Conservation (phyloP, 2,797 vertebrate genomes). For the Acropternis orthonyx region DNA sequence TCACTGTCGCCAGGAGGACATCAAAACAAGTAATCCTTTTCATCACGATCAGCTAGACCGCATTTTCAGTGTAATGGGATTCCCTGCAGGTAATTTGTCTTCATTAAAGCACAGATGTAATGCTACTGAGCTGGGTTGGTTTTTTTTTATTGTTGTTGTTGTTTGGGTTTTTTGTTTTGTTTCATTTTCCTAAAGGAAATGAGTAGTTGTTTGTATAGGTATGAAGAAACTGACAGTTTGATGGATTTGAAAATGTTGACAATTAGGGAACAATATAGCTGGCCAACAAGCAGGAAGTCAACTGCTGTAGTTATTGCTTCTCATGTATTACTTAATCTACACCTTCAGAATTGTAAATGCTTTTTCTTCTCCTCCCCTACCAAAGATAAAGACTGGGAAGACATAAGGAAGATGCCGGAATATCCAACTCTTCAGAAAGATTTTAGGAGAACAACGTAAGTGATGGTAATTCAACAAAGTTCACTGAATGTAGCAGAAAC, state of each 20-base stretch:
- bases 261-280: background rate
- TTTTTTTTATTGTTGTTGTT: background rate
- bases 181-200: background rate
- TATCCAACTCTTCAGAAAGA: slow-evolving; percentile 97
- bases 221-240: background rate
- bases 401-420: slow-evolving; percentile 98
- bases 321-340: background rate
- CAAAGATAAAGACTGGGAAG: slow-evolving; percentile 98
- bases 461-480: background rate
- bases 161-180: background rate
- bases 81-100: slow-evolving; percentile 90
- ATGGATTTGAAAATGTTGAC: slow-evolving; percentile 16
- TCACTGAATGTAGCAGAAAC: background rate
- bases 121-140: background rate
- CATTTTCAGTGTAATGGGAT: slow-evolving; percentile 98
- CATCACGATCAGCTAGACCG: slow-evolving; percentile 97
- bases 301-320: background rate
- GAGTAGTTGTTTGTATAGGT: background rate
- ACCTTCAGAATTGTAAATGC: slow-evolving; percentile 1
- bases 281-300: background rate
- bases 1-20: slow-evolving; percentile 98
- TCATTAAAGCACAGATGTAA: slow-evolving; percentile 13
- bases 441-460: slow-evolving; percentile 98
- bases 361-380: slow-evolving; percentile 1
- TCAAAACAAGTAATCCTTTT: slow-evolving; percentile 98